These are phyloP conservation scores for Neomorphus geoffroyi DNA, from an alignment of 2,797 vertebrate genomes.

Conservation along the genomic window DNA sequence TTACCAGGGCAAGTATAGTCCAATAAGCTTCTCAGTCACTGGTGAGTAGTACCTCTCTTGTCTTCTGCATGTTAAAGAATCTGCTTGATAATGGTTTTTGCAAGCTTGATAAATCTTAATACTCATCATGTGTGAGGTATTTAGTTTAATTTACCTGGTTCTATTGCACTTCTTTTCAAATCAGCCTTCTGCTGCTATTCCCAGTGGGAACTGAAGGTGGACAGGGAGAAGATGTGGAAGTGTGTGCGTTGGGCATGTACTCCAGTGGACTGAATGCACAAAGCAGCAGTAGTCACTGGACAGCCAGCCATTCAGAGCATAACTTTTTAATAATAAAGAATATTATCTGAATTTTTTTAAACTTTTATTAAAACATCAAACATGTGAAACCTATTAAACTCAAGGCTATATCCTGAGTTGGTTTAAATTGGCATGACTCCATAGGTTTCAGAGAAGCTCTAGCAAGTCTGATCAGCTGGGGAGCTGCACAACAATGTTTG, in stretches of 20 bases:
- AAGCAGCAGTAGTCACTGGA: not conserved
- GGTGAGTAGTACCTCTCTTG: not conserved
- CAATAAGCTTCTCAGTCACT: not conserved
- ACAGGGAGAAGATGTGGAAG: not conserved
- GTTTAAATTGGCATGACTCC: constrained; percentile 22
- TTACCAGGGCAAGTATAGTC: not conserved
- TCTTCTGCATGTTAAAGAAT: not conserved
- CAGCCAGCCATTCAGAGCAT: not conserved
- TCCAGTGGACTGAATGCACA: not conserved
- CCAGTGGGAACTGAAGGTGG: not conserved
- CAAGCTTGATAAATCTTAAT: not conserved
- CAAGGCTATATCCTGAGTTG: not conserved
- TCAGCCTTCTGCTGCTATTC: not conserved
- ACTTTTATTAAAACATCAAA: not conserved
- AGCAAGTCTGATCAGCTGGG: constrained; percentile 3
- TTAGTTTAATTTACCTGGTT: not conserved
- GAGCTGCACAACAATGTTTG: not conserved
- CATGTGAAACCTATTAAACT: not conserved
- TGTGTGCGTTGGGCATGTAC: not conserved
- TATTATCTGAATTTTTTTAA: not conserved
- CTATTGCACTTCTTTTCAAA: not conserved
- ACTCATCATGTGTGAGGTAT: not conserved
- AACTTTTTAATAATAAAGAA: not conserved
- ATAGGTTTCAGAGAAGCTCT: not conserved
- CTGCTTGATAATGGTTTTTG: not conserved